A percentile compares a stretch with the other conserved stretches of the same genome.
Conservation (phyloP, 1,140 invertebrate genomes). For the Papilio helenus region DNA sequence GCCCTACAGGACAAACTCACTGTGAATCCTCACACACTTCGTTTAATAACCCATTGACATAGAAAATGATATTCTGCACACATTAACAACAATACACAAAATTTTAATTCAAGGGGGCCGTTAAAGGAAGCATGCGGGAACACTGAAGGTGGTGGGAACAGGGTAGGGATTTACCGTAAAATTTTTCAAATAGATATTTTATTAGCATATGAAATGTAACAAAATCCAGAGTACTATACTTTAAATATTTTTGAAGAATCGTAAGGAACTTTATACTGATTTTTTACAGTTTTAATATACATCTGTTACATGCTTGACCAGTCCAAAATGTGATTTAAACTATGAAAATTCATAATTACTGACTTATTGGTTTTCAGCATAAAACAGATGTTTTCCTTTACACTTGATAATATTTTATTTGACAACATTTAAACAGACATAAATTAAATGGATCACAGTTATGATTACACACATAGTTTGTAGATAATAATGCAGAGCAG, state of each 20-base stretch:
- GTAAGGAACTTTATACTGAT: neutral
- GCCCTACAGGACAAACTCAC: slow-evolving; percentile 45
- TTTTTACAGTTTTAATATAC: neutral
- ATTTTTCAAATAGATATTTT: neutral
- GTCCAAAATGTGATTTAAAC: neutral
- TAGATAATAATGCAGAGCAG: slow-evolving; percentile 80
- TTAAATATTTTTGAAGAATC: neutral
- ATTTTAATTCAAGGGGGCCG: slow-evolving; percentile 63
- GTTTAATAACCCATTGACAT: slow-evolving; percentile 80
- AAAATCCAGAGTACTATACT: neutral
- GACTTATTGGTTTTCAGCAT: neutral
- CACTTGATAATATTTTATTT: neutral
- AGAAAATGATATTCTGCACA: slow-evolving; percentile 79
- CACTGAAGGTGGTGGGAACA: slow-evolving; percentile 52
- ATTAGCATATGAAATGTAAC: slow-evolving; percentile 17
- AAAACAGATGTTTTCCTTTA: slow-evolving; percentile 6
- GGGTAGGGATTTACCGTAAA: slow-evolving; percentile 43
- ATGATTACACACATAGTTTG: slow-evolving; percentile 55
- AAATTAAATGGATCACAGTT: slow-evolving; percentile 51
- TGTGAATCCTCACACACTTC: slow-evolving; percentile 74
- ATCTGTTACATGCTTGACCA: neutral
- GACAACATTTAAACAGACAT: slow-evolving; percentile 40
- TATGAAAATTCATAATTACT: neutral
- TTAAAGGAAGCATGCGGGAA: slow-evolving; percentile 82
- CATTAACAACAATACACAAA: slow-evolving; percentile 66